These are phyloP conservation scores for Troides aeacus DNA, from an alignment of 2,888 invertebrate species.

Conservation along the genomic window DNA sequence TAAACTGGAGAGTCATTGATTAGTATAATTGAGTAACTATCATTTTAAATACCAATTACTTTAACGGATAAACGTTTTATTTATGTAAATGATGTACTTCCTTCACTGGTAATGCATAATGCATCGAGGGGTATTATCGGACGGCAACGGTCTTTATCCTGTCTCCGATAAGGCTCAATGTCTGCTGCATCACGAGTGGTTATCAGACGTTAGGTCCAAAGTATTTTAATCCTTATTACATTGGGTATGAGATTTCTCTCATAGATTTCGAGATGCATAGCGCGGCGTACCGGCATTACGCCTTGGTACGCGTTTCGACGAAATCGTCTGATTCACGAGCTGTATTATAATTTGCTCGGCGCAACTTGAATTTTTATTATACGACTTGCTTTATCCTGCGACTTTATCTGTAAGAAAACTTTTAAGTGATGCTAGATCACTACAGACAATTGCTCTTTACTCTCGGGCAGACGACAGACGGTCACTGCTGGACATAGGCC, in stretches of 20 bases:
- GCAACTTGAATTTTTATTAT: constrained; percentile 16
- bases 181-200: background rate
- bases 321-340: constrained; percentile 12
- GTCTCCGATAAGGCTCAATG: background rate
- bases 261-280: background rate
- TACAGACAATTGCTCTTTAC: too few species aligned
- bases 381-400: background rate
- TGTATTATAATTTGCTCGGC: constrained; percentile 16
- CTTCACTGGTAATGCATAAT: background rate
- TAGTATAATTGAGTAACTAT: background rate
- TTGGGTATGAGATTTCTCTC: constrained; percentile 14
- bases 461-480: too few species aligned
- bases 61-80: background rate
- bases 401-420: background rate
- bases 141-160: background rate
- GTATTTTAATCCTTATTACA: constrained; percentile 11
- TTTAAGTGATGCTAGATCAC: too few species aligned
- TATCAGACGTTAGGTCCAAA: background rate
- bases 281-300: background rate
- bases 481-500: too few species aligned
- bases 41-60: background rate
- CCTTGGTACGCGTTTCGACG: constrained; percentile 7
- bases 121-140: background rate
- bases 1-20: background rate
- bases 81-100: background rate